A percentile compares a stretch with the other conserved stretches of the same genome.
These are phyloP conservation scores for Oplegnathus fasciatus DNA, from an alignment of 2,113 vertebrate genomes.

Conservation along the genomic window DNA sequence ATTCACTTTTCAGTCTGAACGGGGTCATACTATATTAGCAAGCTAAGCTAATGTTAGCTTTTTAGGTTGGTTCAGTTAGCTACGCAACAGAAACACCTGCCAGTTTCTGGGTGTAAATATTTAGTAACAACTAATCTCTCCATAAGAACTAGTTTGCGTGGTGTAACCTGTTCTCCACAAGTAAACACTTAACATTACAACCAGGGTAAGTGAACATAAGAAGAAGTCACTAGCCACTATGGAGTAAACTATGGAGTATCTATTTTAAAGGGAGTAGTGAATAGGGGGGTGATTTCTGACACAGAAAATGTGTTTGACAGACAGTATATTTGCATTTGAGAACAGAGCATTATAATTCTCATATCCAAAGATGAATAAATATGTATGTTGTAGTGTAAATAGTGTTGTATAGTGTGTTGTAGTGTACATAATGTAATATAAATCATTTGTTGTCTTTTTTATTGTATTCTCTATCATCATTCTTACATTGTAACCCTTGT, in stretches of 20 bases:
- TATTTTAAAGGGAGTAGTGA: neutral
- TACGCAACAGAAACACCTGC: too few species aligned
- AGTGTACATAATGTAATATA: neutral
- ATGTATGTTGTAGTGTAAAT: neutral
- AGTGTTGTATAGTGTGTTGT: neutral
- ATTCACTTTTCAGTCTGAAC: too few species aligned
- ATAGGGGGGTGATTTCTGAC: neutral
- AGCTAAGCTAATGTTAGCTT: neutral
- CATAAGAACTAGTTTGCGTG: neutral
- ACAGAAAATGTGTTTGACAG: neutral
- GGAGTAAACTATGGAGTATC: neutral
- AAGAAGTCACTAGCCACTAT: neutral
- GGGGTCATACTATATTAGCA: neutral
- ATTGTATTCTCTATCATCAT: neutral
- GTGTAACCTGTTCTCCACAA: neutral
- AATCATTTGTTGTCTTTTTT: neutral
- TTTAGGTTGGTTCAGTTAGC: neutral
- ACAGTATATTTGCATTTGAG: neutral
- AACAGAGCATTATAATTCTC: neutral
- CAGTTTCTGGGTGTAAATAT: too few species aligned
- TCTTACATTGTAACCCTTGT: neutral
- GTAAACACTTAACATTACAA: neutral
- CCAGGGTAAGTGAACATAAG: neutral
- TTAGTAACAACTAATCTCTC: too few species aligned
- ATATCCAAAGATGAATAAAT: neutral